These are phyloP conservation scores for Drosophila seguyi DNA, from an alignment of 1,140 invertebrate species.

Conservation along the genomic window DNA sequence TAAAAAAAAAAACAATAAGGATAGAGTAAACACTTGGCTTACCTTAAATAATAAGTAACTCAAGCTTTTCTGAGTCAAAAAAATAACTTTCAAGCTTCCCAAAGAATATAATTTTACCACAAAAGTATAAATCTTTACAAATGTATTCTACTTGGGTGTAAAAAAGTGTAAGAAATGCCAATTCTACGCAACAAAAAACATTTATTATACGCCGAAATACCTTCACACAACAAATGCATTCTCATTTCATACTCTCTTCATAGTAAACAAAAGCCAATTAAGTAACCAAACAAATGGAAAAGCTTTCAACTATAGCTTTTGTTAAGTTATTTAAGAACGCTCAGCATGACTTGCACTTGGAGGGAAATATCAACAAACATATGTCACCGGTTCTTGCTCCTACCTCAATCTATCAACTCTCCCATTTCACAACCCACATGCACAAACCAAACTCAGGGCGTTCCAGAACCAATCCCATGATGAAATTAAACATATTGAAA, in stretches of 20 bases:
- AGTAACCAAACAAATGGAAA: neutral
- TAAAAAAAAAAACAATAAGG: neutral
- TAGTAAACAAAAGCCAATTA: neutral
- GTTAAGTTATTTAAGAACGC: neutral
- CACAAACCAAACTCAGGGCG: neutral
- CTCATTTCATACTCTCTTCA: neutral
- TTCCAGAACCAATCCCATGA: neutral
- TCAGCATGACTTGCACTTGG: neutral
- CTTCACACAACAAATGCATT: neutral
- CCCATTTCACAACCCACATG: neutral
- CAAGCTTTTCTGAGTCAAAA: neutral
- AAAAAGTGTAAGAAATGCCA: neutral
- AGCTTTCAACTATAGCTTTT: neutral
- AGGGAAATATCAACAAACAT: neutral
- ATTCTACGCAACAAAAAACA: neutral
- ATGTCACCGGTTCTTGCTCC: neutral
- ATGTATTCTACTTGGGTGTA: neutral
- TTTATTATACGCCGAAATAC: neutral
- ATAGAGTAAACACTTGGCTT: neutral
- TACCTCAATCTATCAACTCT: neutral
- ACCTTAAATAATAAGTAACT: too few relatives aligned
- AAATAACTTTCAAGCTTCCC: neutral
- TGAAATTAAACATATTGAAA: neutral
- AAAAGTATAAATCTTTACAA: neutral
- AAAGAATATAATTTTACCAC: neutral